Percentiles rank a stretch among this genome's conserved stretches.
Evolutionary conservation across 2,888 invertebrate species (phyloP).

Genomic region (Mylabris sibirica): DNA sequence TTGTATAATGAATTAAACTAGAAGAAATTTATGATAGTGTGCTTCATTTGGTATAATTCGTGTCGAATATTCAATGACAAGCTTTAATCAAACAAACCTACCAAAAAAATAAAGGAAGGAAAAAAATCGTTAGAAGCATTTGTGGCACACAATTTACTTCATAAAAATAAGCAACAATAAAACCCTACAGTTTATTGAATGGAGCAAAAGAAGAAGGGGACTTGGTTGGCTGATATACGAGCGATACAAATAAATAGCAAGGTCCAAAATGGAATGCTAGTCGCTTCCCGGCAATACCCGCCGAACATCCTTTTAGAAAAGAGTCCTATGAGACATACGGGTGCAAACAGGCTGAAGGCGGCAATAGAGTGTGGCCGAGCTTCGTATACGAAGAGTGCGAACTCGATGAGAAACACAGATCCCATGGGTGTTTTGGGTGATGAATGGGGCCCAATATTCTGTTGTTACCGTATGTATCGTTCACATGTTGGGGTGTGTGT

Average conservation of each 20-base stretch:
- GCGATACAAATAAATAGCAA: constrained; percentile 40
- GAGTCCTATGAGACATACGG: constrained; percentile 42
- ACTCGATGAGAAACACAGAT: constrained; percentile 37
- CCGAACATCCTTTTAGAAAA: constrained; percentile 40
- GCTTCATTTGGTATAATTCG: neutral
- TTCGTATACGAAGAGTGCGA: constrained; percentile 29
- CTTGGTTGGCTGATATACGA: constrained; percentile 24
- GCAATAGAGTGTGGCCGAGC: constrained; percentile 41
- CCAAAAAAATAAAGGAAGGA: neutral
- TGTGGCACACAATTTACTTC: neutral
- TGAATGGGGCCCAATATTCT: constrained; percentile 50
- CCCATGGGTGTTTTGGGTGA: constrained; percentile 44
- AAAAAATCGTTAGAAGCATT: neutral
- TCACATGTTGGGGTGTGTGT: constrained; percentile 39
- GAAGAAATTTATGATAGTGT: neutral
- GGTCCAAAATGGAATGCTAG: constrained; percentile 37
- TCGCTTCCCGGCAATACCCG: constrained; percentile 32
- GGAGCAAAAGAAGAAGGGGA: constrained; percentile 6
- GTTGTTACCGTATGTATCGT: constrained; percentile 47
- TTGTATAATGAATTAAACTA: neutral
- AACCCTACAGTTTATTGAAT: neutral
- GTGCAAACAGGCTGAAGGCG: constrained; percentile 38
- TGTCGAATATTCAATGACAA: neutral
- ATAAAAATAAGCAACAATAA: neutral
- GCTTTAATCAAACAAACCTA: neutral